phyloP scores from a whole-genome alignment of 2,888 invertebrate species.

The Myopa tessellatipennis region DNA sequence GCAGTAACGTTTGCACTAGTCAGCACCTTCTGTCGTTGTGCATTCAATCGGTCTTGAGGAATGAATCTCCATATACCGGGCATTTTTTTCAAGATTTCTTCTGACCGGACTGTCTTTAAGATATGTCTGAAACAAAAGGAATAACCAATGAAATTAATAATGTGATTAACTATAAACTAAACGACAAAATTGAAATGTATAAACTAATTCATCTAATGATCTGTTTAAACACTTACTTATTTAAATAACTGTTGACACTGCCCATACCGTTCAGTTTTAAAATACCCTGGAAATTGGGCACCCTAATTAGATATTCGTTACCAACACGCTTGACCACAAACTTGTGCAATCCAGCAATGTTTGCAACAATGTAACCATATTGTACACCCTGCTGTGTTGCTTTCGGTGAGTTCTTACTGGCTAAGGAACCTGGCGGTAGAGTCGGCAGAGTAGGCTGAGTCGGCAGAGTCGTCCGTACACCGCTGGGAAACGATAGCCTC shows the following conservation, averaged over 20 bases:
- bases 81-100: conserved; percentile 28
- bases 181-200: neutral
- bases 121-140: conserved; percentile 45
- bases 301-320: conserved; percentile 55
- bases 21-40: neutral
- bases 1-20: neutral
- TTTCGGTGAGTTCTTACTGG: neutral
- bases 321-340: conserved; percentile 56
- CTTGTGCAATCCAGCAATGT: conserved; percentile 51
- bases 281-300: conserved; percentile 55
- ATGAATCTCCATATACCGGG: conserved; percentile 53
- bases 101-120: conserved; percentile 4
- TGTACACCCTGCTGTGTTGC: conserved; percentile 20
- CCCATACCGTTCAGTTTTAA: conserved; percentile 50
- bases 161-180: no score
- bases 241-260: conserved; percentile 57
- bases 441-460: neutral
- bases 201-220: neutral
- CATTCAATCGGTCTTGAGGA: conserved; percentile 32
- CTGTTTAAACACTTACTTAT: conserved; percentile 54
- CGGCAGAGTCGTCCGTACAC: neutral
- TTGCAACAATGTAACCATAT: conserved; percentile 56
- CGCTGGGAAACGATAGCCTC: neutral
- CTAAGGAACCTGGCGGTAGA: neutral
- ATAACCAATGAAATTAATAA: neutral